phyloP scores from a whole-genome alignment of 1,140 invertebrate genomes.

The Drosophila tropicalis region DNA sequence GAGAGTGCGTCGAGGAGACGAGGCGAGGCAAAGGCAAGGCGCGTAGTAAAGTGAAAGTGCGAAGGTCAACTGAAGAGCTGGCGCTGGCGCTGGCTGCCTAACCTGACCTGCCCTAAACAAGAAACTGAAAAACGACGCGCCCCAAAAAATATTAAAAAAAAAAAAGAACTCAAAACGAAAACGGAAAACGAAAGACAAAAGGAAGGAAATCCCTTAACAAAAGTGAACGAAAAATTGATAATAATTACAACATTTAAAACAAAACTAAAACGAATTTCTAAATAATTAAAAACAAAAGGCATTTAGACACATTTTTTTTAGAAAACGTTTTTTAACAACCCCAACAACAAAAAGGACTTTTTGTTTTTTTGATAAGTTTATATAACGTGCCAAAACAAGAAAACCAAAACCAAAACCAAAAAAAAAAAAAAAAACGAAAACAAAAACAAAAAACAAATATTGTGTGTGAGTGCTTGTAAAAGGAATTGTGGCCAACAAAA shows the following conservation, averaged over 20 bases:
- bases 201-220: neutral
- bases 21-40: constrained; percentile 49
- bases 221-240: constrained; percentile 6
- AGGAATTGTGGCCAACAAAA: constrained; percentile 2
- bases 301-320: constrained; percentile 20
- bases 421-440: too few relatives aligned
- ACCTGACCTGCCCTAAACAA: constrained; percentile 69
- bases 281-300: constrained; percentile 15
- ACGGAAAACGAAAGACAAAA: constrained; percentile 1
- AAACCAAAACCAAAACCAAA: too few relatives aligned
- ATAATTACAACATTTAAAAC: constrained; percentile 4
- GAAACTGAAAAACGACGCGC: constrained; percentile 37
- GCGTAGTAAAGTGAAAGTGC: constrained; percentile 80
- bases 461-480: neutral
- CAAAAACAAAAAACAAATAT: too few relatives aligned
- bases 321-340: constrained; percentile 31
- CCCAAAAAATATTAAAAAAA: constrained; percentile 27
- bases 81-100: constrained; percentile 39
- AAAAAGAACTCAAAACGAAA: neutral
- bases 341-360: constrained; percentile 20
- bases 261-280: constrained; percentile 40
- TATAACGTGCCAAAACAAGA: constrained; percentile 4
- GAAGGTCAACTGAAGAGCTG: constrained; percentile 71
- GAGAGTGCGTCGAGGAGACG: neutral
- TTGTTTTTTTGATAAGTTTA: constrained; percentile 4